Conservation (phyloP, 2,797 vertebrate genomes). For the Octomys mimax region DNA sequence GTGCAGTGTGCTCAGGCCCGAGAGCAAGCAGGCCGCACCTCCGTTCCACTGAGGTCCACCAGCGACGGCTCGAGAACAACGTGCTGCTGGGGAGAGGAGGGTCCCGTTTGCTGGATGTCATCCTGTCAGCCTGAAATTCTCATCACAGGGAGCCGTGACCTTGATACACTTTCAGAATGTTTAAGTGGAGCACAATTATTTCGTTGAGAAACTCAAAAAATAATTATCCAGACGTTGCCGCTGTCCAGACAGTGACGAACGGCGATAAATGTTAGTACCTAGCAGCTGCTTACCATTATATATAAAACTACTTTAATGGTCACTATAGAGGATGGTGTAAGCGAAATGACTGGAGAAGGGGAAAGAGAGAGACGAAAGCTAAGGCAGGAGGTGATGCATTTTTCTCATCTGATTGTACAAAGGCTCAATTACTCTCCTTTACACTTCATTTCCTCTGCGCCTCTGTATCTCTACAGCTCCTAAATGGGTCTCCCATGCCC, state of each 20-base stretch:
- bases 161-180: background rate
- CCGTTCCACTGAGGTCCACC: background rate
- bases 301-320: background rate
- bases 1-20: background rate
- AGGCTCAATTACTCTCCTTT: conserved; percentile 59
- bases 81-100: background rate
- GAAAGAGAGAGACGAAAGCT: conserved; percentile 25
- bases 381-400: conserved; percentile 16
- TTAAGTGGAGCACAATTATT: background rate
- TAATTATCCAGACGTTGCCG: background rate
- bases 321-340: background rate
- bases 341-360: background rate
- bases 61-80: background rate
- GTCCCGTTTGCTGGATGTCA: background rate
- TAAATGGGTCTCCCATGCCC: conserved; percentile 16
- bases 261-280: background rate
- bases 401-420: conserved; percentile 68
- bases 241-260: background rate
- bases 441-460: conserved; percentile 57
- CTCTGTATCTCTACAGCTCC: conserved; percentile 49
- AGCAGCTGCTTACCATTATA: background rate
- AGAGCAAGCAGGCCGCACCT: background rate
- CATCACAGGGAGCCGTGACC: background rate
- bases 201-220: conserved; percentile 1
- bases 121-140: background rate